Evolutionary conservation across 92 coral and sea anemone genomes (phyloP).

Genomic region (Bergia puertoricense): DNA sequence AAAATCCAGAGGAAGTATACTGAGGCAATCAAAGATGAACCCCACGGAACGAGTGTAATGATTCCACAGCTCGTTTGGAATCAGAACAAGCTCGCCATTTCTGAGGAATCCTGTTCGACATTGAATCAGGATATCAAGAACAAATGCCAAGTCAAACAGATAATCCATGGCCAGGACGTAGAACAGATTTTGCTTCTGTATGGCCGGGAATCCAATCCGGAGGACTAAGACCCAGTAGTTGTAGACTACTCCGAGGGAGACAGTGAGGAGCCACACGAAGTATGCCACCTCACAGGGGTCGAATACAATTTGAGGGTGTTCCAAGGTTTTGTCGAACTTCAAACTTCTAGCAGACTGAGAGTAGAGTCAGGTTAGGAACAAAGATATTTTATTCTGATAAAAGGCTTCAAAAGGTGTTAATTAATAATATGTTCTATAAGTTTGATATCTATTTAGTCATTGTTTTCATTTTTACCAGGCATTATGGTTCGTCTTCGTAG

Average conservation of each 20-base stretch:
- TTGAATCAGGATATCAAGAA: slow-evolving; percentile 83
- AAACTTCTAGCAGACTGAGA: background rate
- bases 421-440: too few species aligned
- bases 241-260: slow-evolving; percentile 83
- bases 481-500: too few species aligned
- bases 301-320: slow-evolving; percentile 47
- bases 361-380: background rate
- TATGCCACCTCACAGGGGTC: slow-evolving; percentile 84
- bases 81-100: slow-evolving; percentile 80
- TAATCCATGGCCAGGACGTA: slow-evolving; percentile 81
- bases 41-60: slow-evolving; percentile 77
- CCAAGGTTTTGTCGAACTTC: background rate
- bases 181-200: slow-evolving; percentile 56
- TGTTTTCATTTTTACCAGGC: too few species aligned
- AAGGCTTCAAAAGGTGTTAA: background rate
- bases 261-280: slow-evolving; percentile 81
- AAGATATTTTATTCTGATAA: background rate
- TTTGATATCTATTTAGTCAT: too few species aligned
- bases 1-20: slow-evolving; percentile 76
- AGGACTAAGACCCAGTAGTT: slow-evolving; percentile 81
- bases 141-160: slow-evolving; percentile 72
- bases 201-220: slow-evolving; percentile 68
- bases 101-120: slow-evolving; percentile 82
- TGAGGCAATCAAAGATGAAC: slow-evolving; percentile 71
- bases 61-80: slow-evolving; percentile 55